A percentile compares a stretch with the other conserved stretches of the same genome.
phyloP scores from a whole-genome alignment of 2,888 invertebrate genomes.

The Tetranychus truncatus region DNA sequence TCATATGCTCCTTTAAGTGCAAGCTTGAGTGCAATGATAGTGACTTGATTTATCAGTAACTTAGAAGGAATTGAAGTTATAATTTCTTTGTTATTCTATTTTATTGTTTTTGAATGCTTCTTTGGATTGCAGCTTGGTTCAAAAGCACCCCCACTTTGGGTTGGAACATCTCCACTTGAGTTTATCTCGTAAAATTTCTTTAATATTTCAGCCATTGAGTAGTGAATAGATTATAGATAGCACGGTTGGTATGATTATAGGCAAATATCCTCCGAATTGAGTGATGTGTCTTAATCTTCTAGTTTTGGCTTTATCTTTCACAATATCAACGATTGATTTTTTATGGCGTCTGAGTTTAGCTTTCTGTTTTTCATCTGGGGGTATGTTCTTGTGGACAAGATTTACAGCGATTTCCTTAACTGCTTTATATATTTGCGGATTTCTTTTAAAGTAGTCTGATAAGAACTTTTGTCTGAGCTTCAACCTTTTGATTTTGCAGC shows the following conservation, averaged over 20 bases:
- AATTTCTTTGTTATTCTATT: too few relatives aligned
- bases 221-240: background rate
- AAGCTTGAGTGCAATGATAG: too few relatives aligned
- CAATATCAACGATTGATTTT: background rate
- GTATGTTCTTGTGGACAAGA: slow-evolving; percentile 9
- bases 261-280: slow-evolving; percentile 20
- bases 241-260: slow-evolving; percentile 14
- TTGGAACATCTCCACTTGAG: background rate
- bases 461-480: background rate
- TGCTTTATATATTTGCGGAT: slow-evolving; percentile 4
- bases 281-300: background rate
- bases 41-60: too few relatives aligned
- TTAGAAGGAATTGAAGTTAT: too few relatives aligned
- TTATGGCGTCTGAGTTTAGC: background rate
- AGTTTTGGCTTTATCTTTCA: background rate
- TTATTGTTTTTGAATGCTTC: too few relatives aligned
- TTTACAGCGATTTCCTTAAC: slow-evolving; percentile 14
- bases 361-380: background rate
- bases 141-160: too few relatives aligned
- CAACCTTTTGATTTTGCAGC: background rate
- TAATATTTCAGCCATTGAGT: slow-evolving; percentile 5
- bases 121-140: too few relatives aligned
- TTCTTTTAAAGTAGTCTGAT: background rate
- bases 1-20: too few relatives aligned
- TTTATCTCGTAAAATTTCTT: background rate